Evolutionary conservation across 1,140 invertebrate species (phyloP), one percentile per base, ranked within the genome.

Genomic region (Gryon sp.): DNA sequence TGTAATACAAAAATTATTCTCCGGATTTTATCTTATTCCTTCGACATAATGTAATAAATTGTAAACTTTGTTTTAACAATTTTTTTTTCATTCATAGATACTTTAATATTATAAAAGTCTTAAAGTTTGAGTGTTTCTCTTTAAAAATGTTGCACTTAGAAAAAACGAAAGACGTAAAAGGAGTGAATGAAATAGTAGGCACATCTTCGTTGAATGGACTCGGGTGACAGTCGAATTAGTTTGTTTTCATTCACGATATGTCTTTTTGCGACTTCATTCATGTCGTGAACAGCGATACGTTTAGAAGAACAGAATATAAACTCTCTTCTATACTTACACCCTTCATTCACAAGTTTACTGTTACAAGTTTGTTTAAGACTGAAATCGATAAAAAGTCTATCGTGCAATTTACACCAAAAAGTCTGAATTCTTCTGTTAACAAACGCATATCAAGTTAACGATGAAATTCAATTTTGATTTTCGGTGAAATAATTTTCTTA

Each of bases 241-340:
- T 59, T 68, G 63, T 74, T 48, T 79, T 57, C 80, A 80, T 82
- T 82, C 78, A 82, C 24, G 30, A 14, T 32, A 18, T 16, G 59
- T 62, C 62, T 74, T 82, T 81, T 77, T 78, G 73, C 74, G 65
- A 74, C 74, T 76, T 78, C 81, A 81, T 82, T 81, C 77, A 81
- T 53, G 57, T 46, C 34, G 20, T 41, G 22, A 19, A 41, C 60
- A 72, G 62, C 22, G 62, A 73, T 78, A 62, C 43, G 63, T 38
- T 55, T 63, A 48, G 45, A 34, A 40, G 41, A 45, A 65, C 38
- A 43, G 24, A n/a, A n/a, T 24, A 24, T 3, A 3, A 24, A 24
- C 26, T 28, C 4, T 32, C 28, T 74, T 78, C 69, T 78, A 73
- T 57, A 43, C 59, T 78, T 78, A 78, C 76, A 78, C 76, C 76